Conservation (phyloP, 2,113 vertebrate species). For the Suricata suricatta region DNA sequence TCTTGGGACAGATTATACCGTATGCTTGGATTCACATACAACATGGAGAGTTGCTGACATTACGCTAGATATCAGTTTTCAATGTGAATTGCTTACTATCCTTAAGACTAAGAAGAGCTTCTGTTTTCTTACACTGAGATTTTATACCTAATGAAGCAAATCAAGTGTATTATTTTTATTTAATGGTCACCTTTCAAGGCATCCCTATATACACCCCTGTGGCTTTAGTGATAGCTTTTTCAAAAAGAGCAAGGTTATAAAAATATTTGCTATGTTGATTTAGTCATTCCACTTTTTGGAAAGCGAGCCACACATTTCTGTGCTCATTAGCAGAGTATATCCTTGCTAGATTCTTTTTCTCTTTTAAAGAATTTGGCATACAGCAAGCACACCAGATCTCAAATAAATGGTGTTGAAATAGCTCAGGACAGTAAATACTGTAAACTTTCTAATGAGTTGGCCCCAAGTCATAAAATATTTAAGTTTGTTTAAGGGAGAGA, state of each 20-base stretch:
- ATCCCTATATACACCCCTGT: not conserved
- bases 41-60: constrained; percentile 35
- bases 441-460: constrained; percentile 74
- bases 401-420: constrained; percentile 61
- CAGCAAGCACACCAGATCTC: not conserved
- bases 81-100: not conserved
- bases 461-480: constrained; percentile 61
- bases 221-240: not conserved
- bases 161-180: constrained; percentile 53
- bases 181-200: not conserved
- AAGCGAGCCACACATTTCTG: constrained; percentile 37
- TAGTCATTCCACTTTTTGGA: constrained; percentile 51
- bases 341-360: not conserved
- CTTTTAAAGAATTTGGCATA: not conserved
- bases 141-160: constrained; percentile 25
- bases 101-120: not conserved
- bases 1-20: constrained; percentile 39
- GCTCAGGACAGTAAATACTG: not conserved
- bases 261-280: not conserved
- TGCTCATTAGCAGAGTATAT: not conserved
- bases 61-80: constrained; percentile 11
- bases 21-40: constrained; percentile 30
- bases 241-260: not conserved
- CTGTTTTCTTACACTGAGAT: not conserved
- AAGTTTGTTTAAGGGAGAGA: constrained; percentile 54